phyloP scores from a whole-genome alignment of 2,113 vertebrate genomes.

The Ploceus nigricollis region DNA sequence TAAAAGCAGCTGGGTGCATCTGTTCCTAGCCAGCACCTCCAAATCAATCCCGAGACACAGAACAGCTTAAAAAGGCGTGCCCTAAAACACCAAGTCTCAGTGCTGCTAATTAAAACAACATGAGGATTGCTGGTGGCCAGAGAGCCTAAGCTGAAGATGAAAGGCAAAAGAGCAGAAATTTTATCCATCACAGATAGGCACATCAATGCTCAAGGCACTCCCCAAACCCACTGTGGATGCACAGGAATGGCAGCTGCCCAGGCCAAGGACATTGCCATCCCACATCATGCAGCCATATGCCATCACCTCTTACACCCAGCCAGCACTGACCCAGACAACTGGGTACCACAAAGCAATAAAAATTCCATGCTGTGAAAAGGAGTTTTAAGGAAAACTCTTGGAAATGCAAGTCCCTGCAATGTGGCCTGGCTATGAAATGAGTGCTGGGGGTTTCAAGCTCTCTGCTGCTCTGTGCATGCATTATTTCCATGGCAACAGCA shows the following conservation, averaged over 20 bases:
- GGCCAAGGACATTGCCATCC: background rate
- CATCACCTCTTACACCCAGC: background rate
- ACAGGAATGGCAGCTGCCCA: background rate
- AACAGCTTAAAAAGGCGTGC: background rate
- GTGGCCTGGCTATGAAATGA: background rate
- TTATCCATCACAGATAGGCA: background rate
- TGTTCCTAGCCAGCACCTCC: background rate
- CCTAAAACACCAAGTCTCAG: background rate
- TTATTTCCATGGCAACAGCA: conserved; percentile 72
- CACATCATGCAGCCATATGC: rapidly evolving
- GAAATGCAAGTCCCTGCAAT: background rate
- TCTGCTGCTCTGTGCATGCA: conserved; percentile 3
- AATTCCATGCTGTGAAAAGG: background rate
- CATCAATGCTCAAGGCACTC: background rate
- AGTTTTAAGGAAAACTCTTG: background rate
- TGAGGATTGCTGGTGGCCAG: background rate
- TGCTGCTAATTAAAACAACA: background rate
- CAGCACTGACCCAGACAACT: background rate
- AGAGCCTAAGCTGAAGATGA: background rate
- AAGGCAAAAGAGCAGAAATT: background rate
- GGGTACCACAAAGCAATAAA: background rate
- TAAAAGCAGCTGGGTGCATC: conserved; percentile 36
- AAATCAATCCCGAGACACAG: background rate
- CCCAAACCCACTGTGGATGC: background rate
- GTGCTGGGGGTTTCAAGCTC: background rate